A percentile compares a stretch with the other conserved stretches of the same genome.
These are phyloP conservation scores for Falcaria lacertinaria DNA, from an alignment of 2,888 invertebrate genomes.

Conservation along the genomic window DNA sequence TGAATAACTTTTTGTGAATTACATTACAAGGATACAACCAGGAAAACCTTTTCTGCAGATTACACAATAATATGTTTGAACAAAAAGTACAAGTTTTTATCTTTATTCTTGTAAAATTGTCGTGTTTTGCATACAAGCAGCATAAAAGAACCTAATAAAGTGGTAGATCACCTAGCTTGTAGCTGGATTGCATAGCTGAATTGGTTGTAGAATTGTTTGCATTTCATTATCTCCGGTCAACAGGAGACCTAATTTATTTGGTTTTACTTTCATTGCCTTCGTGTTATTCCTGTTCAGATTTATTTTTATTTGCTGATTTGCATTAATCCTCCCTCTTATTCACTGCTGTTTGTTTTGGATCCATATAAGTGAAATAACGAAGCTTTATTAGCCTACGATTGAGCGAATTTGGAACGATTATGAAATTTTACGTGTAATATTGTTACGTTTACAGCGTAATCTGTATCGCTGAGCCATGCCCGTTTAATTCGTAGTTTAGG, in stretches of 20 bases:
- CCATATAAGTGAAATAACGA: too few species aligned
- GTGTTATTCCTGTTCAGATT: constrained; percentile 20
- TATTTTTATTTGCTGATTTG: neutral
- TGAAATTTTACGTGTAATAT: neutral
- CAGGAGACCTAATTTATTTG: constrained; percentile 59
- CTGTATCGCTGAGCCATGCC: constrained; percentile 24
- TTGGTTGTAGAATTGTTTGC: constrained; percentile 57
- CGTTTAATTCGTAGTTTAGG: constrained; percentile 37
- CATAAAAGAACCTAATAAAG: constrained; percentile 19
- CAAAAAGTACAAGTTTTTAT: too few species aligned
- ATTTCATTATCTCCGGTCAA: constrained; percentile 66
- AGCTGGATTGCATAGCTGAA: constrained; percentile 45
- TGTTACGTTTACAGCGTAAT: constrained; percentile 6
- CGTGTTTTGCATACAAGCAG: constrained; percentile 12
- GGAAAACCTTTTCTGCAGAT: too few species aligned
- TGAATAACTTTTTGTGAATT: neutral
- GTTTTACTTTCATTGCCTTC: constrained; percentile 38
- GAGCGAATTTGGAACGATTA: too few species aligned
- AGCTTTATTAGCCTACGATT: too few species aligned
- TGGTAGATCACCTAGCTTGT: constrained; percentile 25
- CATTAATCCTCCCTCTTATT: neutral
- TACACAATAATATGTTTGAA: too few species aligned
- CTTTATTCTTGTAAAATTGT: constrained; percentile 3
- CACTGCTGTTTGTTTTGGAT: neutral
- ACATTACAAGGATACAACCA: neutral